Base-by-base conservation (phyloP, 2,888 invertebrate species). In the Napeogenes inachia region DNA sequence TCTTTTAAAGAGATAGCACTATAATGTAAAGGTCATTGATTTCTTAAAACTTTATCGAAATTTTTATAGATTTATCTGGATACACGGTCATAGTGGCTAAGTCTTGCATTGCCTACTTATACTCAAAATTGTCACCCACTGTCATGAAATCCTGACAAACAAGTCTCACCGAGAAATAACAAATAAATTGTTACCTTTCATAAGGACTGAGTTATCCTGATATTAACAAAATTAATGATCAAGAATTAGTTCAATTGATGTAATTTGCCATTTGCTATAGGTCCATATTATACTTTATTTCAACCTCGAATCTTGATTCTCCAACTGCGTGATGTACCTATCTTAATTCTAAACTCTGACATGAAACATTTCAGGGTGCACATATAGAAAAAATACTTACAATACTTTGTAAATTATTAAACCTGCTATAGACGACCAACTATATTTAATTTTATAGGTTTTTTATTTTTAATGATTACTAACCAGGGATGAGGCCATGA, bases 171-270 rank as follows among this genome's bases (percentile, higher is more conserved):
- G 56, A 32, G 56, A 38, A 61, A 30, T 56, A 59, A 57, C 46
- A 61, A 66, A 54, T 60, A 64, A 50, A 64, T 62, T 57, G 62
- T 66, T 63, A 66, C 63, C 66, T 65, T 66, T 53, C 66, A 66
- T 63, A 53, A 55, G 57, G 46, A 13, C 47, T 60, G 56, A 59
- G 45, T 54, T 59, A 63, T 45, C 50, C 38, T 13, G 33, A 45
- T 55, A 55, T 57, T 56, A 45, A 63, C 30, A 59, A 50, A 50
- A 50, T 30, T 42, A 30, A 50, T 30, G 30, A 10, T 30, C 50
- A 50, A 30, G 10, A 21, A 50, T 50, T 30, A 30, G 50, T 50
- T 50, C 50, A 50, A 50, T 30, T 50, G 21, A 50, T 3, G 50
- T 30, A 50, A 50, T 50, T 50, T 21, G 21, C 50, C 50, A 50